Base-by-base conservation (phyloP, 1,140 invertebrate genomes). In the Megalonaias nervosa region DNA sequence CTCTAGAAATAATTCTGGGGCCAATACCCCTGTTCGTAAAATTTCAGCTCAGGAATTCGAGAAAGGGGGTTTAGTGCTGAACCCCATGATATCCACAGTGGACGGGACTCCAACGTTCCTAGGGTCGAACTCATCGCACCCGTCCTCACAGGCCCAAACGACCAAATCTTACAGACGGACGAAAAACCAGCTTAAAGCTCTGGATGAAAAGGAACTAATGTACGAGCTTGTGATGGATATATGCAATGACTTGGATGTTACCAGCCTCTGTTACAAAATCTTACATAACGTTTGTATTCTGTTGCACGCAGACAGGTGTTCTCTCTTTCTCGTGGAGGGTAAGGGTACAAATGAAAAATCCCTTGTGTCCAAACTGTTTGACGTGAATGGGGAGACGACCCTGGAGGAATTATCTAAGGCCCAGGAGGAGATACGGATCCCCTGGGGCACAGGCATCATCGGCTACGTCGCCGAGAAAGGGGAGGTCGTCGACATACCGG, bases 221-320 rank as follows among this genome's bases (percentile, higher is more conserved):
- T 98, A 98, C 90, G 97, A 98, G 91, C 91, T 98, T 92, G 97
- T 97, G 86, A 98, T 98, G 91, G 97, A 98, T 89, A 98, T 98
- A 85, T 98, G 96, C 91, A 97, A 98, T 90, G 97, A 98, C 89
- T 91, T 99, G 84, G 97, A 99, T 85, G 95, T 98, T 23, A 93
- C 96, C 74, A 97, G 96, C 19, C 90, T 98, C 80, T 98, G 97
- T 89, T 96, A 98, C 92, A 99, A 99, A 91, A 99, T 98, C 86
- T 92, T 99, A 31, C 97, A 98, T 91, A 98, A 98, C 88, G 97
- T 98, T 23, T 96, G 95, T 82, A 96, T 97, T 70, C 91, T 99
- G 12, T 92, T 98, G 69, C 95, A 97, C 86, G 97, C 97, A 0
- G 97, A 98, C 91, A 92, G 97, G 31, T 97, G 97, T 61, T 98